Conservation (phyloP, 2,888 invertebrate species). For the Papilio demoleus region DNA sequence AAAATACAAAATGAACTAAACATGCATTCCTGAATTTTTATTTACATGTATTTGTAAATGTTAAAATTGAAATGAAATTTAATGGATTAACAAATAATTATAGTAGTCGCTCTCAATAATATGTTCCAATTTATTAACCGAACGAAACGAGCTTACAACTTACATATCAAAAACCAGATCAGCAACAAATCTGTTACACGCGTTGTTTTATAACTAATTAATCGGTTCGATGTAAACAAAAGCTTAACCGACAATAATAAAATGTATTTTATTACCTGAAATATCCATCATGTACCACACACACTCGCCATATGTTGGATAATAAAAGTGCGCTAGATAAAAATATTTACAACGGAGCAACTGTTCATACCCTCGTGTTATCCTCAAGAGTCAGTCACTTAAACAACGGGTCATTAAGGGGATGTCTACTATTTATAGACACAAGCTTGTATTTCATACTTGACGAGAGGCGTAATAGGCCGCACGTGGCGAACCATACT, state of each 20-base stretch:
- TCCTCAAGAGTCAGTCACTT: conserved; percentile 55
- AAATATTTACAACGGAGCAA: conserved; percentile 58
- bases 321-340: conserved; percentile 54
- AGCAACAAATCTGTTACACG: conserved; percentile 16
- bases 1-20: no score
- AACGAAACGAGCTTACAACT: conserved; percentile 1
- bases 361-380: conserved; percentile 50
- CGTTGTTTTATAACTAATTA: conserved; percentile 32
- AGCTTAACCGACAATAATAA: conserved; percentile 29
- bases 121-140: neutral
- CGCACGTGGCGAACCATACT: conserved; percentile 66
- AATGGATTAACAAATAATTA: no score
- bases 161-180: conserved; percentile 23
- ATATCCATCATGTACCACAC: conserved; percentile 46
- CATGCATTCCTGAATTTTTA: no score
- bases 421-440: conserved; percentile 64
- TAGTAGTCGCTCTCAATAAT: neutral
- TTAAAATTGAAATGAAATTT: no score
- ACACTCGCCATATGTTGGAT: conserved; percentile 52
- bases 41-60: no score
- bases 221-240: conserved; percentile 28
- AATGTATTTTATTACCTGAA: conserved; percentile 43
- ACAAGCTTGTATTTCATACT: conserved; percentile 71
- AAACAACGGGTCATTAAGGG: conserved; percentile 76
- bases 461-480: conserved; percentile 72